Base-by-base conservation (phyloP, 2,797 vertebrate species). In the Mycteria americana region DNA sequence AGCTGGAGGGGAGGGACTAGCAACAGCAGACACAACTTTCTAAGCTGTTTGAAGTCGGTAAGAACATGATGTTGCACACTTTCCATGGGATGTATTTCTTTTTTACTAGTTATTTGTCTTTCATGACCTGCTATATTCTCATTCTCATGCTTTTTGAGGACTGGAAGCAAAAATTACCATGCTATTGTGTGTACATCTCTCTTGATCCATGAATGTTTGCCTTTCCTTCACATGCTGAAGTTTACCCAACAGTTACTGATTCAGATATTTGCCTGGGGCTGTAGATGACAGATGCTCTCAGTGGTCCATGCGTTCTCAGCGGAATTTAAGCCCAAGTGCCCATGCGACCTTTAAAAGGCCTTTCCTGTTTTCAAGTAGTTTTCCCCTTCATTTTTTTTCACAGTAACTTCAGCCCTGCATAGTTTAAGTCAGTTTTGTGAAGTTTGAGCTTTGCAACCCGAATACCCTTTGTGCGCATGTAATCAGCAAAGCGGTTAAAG, bases 281-380 rank as follows among this genome's bases (percentile, higher is more conserved):
- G 70, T 77, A 88, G 83, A 74, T 90, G 92, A 76, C 94, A 96
- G 85, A 93, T 96, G 93, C 70, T 95, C 46, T 94, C 73, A 93
- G 63, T 88, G 70, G 92, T 86, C 85, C 65, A 8, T 88, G 76
- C 93, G 69, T 81, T 92, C 69, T 89, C 72, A 37, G 76, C 2
- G 18, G 85, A 88, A 77, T 88, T 89, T 76, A 93, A 95, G 67
- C 67, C 67, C 74, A 84, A 95, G 56, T 43, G 51, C 67, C 39
- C 63, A 79, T 35, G 39, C 2, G 3, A n/a, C 75, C 35, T 95
- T 92, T 82, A 53, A 85, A 96, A 86, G 27, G 30, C 39, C 50
- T 59, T 81, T 95, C 53, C 67, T 82, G 46, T 4, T 84, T 86
- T 89, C 76, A 37, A 70, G 31, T 73, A 62, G 60, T 51, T 93